Evolutionary conservation across 92 coral and sea anemone genomes (phyloP).

Genomic region (Parazoanthus atlanticus): DNA sequence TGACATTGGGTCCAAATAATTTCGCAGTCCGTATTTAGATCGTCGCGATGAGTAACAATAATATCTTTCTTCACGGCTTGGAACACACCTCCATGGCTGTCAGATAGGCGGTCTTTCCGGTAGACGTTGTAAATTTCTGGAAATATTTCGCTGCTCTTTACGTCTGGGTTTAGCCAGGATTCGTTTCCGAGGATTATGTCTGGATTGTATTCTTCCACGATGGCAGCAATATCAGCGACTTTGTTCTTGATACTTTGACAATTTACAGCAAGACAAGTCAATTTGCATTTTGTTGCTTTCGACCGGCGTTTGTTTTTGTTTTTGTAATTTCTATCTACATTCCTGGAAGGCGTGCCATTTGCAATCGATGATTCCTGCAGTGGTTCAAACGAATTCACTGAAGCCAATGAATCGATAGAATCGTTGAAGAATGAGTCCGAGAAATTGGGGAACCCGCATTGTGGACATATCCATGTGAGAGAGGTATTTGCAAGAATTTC

Average conservation of each 20-base stretch:
- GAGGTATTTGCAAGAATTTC: slow-evolving; percentile 41
- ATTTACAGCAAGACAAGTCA: slow-evolving; percentile 43
- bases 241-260: slow-evolving; percentile 53
- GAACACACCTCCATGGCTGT: slow-evolving; percentile 44
- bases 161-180: slow-evolving; percentile 50
- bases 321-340: slow-evolving; percentile 27
- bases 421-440: slow-evolving; percentile 15
- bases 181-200: slow-evolving; percentile 53
- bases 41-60: slow-evolving; percentile 44
- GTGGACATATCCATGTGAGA: slow-evolving; percentile 47
- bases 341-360: slow-evolving; percentile 28
- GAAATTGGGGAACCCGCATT: slow-evolving; percentile 43
- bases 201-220: slow-evolving; percentile 39
- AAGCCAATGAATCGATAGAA: slow-evolving; percentile 49
- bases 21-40: slow-evolving; percentile 58
- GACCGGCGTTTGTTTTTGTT: slow-evolving; percentile 33
- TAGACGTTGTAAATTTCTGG: slow-evolving; percentile 48
- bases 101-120: slow-evolving; percentile 25
- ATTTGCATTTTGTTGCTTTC: slow-evolving; percentile 34
- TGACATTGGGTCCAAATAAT: slow-evolving; percentile 68
- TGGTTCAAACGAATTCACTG: slow-evolving; percentile 17
- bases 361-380: slow-evolving; percentile 15
- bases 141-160: slow-evolving; percentile 41
- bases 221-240: slow-evolving; percentile 48
- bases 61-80: slow-evolving; percentile 50